These are phyloP conservation scores for Peucedramus taeniatus DNA, from an alignment of 2,113 vertebrate species.

Conservation along the genomic window DNA sequence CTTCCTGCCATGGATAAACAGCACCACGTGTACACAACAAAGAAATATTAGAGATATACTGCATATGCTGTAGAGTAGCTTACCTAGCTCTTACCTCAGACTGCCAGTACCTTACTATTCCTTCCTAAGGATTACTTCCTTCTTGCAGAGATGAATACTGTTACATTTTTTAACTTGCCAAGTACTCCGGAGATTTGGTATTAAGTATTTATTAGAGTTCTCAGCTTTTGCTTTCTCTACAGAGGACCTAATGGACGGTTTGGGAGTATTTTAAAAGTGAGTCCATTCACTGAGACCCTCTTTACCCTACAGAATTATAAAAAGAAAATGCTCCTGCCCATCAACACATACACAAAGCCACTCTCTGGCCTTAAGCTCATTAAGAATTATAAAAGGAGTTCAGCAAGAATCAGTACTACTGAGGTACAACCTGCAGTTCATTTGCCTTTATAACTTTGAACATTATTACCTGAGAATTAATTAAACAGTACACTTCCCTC, in stretches of 20 bases:
- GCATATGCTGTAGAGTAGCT: background rate
- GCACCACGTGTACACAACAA: background rate
- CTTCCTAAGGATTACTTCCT: background rate
- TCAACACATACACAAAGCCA: background rate
- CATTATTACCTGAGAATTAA: background rate
- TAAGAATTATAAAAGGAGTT: background rate
- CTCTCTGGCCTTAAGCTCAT: background rate
- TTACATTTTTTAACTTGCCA: background rate
- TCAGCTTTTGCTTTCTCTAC: background rate
- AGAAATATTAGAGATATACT: background rate
- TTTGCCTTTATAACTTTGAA: background rate
- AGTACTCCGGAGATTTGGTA: background rate
- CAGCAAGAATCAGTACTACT: background rate
- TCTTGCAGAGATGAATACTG: background rate
- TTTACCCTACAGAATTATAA: background rate
- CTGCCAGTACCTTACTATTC: background rate
- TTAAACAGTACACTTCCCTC: background rate
- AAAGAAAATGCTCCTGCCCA: background rate
- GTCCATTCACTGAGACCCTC: conserved; percentile 10
- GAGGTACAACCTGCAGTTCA: background rate
- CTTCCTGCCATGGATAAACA: background rate
- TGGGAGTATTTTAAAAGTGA: background rate
- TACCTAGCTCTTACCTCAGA: background rate
- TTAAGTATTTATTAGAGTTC: conserved; percentile 24
- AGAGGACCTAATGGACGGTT: background rate